Evolutionary conservation across 2,113 vertebrate genomes (phyloP).

Genomic region (Gopherus flavomarginatus): DNA sequence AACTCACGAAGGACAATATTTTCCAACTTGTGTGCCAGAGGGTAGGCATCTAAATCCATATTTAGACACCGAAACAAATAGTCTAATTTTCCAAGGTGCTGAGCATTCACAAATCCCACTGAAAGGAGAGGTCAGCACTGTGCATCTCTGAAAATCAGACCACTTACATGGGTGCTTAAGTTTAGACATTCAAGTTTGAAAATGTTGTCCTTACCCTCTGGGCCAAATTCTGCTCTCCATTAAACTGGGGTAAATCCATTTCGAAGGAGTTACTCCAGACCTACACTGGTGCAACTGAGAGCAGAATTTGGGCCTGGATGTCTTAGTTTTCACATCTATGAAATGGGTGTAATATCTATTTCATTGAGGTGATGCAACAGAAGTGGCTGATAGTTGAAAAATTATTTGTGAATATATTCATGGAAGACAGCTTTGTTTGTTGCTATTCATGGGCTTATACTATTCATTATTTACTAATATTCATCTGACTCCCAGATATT

Average conservation of each 20-base stretch:
- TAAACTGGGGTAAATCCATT: background rate
- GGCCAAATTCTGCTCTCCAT: slow-evolving; percentile 8
- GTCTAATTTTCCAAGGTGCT: slow-evolving; percentile 14
- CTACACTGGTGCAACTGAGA: background rate
- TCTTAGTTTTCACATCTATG: background rate
- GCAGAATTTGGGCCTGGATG: background rate
- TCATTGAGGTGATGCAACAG: background rate
- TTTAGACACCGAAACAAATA: slow-evolving; percentile 7
- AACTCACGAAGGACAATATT: background rate
- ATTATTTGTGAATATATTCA: background rate
- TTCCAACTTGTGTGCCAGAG: slow-evolving; percentile 19
- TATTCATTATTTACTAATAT: background rate
- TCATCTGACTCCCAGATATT: background rate
- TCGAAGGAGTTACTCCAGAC: background rate
- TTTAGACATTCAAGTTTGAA: background rate
- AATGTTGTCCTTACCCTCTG: background rate
- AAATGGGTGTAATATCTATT: background rate
- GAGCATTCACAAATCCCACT: slow-evolving; percentile 15
- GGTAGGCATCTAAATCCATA: background rate
- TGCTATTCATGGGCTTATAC: background rate
- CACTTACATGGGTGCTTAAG: rapidly evolving
- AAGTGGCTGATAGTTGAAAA: background rate
- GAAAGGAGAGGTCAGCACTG: slow-evolving; percentile 25
- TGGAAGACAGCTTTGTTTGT: background rate
- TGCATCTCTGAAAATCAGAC: slow-evolving; percentile 37